phyloP scores from a whole-genome alignment of 2,797 vertebrate species.

The Micromesistius poutassou region DNA sequence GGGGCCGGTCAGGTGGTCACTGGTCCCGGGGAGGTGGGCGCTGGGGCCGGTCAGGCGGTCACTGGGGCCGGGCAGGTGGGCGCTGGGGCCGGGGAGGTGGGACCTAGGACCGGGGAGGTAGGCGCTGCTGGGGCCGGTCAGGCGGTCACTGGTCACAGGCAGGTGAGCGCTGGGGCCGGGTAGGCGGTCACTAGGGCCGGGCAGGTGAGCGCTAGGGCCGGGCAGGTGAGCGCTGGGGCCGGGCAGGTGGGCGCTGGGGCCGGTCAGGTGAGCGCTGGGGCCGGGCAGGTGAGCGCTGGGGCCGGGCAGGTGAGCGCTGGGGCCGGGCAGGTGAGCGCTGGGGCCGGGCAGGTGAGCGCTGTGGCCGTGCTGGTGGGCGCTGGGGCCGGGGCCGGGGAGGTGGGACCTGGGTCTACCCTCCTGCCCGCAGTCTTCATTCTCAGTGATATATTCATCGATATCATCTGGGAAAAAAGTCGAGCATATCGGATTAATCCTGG shows the following conservation, averaged over 20 bases:
- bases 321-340: no score
- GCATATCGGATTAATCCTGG: neutral
- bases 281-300: constrained; percentile 31
- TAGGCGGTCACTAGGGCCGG: no score
- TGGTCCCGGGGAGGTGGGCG: neutral
- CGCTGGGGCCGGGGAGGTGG: neutral
- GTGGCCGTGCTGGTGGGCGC: neutral
- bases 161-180: neutral
- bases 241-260: constrained; percentile 29
- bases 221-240: no score
- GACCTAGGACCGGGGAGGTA: no score
- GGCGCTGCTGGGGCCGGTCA: no score
- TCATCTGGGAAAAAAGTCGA: constrained; percentile 52
- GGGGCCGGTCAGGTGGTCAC: no score
- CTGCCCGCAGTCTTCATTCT: constrained; percentile 24
- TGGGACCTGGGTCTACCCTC: neutral
- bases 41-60: no score
- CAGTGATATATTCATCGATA: constrained; percentile 62
- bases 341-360: neutral
- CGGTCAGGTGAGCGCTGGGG: constrained; percentile 30
- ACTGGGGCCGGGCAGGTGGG: no score
- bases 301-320: no score
- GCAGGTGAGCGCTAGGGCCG: neutral
- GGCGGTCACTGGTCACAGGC: no score
- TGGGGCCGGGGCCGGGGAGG: neutral